A percentile compares a stretch with the other conserved stretches of the same genome.
phyloP scores from a whole-genome alignment of 2,888 invertebrate genomes.

The Drosophila cyrtoloma region DNA sequence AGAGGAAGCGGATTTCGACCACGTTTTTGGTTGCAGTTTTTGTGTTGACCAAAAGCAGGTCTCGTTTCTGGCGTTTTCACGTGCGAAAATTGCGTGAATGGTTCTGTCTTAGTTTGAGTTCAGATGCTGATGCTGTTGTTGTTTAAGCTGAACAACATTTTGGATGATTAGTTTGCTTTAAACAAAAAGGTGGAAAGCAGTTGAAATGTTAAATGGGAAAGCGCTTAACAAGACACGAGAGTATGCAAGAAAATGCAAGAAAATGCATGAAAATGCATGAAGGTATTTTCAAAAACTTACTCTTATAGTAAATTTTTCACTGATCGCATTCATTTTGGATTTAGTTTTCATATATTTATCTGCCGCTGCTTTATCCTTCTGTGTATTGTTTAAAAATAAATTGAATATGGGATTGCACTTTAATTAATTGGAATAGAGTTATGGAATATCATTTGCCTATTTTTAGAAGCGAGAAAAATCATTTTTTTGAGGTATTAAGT shows the following conservation, averaged over 20 bases:
- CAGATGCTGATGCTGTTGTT: constrained; percentile 22
- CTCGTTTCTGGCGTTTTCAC: constrained; percentile 39
- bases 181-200: constrained; percentile 23
- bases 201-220: constrained; percentile 48
- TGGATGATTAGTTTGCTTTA: constrained; percentile 64
- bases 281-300: constrained; percentile 49
- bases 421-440: constrained; percentile 9
- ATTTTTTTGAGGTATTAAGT: not conserved
- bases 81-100: constrained; percentile 49
- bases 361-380: constrained; percentile 57
- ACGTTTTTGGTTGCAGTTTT: constrained; percentile 26
- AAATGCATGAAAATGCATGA: constrained; percentile 20
- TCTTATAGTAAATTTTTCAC: constrained; percentile 66
- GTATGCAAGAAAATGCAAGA: constrained; percentile 51
- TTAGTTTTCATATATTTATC: constrained; percentile 51
- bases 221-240: constrained; percentile 45
- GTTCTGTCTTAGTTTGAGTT: constrained; percentile 25
- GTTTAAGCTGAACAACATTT: constrained; percentile 30
- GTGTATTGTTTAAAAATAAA: constrained; percentile 10
- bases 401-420: constrained; percentile 13
- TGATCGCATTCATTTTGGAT: constrained; percentile 61
- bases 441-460: not conserved
- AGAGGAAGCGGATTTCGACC: constrained; percentile 1
- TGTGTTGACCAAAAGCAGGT: constrained; percentile 29
- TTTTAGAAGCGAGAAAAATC: constrained; percentile 7